These are phyloP conservation scores for Hirtodrosophila duncani DNA, from an alignment of 2,888 invertebrate species.

Conservation along the genomic window DNA sequence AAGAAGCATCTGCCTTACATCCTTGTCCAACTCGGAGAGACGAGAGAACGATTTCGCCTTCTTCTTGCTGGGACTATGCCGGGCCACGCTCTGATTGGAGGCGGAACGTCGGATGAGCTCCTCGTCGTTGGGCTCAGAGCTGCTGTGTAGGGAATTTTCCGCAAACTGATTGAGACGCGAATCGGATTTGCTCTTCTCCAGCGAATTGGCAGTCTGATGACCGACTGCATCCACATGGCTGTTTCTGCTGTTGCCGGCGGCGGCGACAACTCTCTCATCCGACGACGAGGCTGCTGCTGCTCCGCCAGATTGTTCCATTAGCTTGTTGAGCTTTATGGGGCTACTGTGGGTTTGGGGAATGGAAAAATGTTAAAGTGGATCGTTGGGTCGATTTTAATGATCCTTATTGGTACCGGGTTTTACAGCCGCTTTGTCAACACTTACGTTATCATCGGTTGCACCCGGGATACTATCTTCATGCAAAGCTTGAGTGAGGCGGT, in stretches of 20 bases:
- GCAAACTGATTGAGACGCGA: conserved; percentile 81
- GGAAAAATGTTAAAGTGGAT: not conserved
- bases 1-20: conserved; percentile 60
- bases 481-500: conserved; percentile 83
- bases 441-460: conserved; percentile 83
- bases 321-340: conserved; percentile 73
- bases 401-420: not conserved
- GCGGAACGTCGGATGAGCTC: conserved; percentile 80
- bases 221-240: conserved; percentile 10
- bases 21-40: conserved; percentile 80
- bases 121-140: conserved; percentile 67
- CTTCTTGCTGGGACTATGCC: conserved; percentile 76
- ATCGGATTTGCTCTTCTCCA: conserved; percentile 84
- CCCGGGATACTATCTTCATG: conserved; percentile 85
- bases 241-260: conserved; percentile 3
- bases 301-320: conserved; percentile 38
- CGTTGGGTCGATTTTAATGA: not conserved
- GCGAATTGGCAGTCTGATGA: conserved; percentile 43
- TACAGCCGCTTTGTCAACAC: conserved; percentile 15
- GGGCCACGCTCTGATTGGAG: conserved; percentile 80
- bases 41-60: conserved; percentile 82
- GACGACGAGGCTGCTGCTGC: too few relatives aligned
- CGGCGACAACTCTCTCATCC: conserved; percentile 34
- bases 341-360: conserved; percentile 69
- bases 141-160: conserved; percentile 45